Evolutionary conservation across 1,140 invertebrate genomes (phyloP), one percentile per base, ranked within the genome.

Genomic region (Drosophila truncata): DNA sequence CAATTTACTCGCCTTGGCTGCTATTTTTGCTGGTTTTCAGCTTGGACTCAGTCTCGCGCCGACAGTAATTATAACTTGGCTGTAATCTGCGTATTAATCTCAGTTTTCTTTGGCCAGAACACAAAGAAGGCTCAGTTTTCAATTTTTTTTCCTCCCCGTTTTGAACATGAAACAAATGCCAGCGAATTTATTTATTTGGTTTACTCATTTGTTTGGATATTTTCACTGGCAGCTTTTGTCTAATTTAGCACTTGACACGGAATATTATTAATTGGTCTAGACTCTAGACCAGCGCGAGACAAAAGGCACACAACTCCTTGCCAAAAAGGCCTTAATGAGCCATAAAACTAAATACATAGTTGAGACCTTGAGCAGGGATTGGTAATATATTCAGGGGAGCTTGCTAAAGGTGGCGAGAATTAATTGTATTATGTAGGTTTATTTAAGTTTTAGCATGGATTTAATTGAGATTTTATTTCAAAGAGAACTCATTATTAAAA

Each of bases 181-280:
- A 20, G 41, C 35, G 64, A 67, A 83, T 78, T 80, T 74, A 83
- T 78, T 80, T 74, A 57, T 62, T 78, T 62, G 50, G 77, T 74
- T 87, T 84, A 87, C 73, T 78, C 44, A 8, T 18, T 70, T 75
- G 60, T 42, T 4, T 4, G 59, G 31, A 69, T 35, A 58, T 62
- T 80, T 35, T 35, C 57, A 47, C n/a, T 35, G 39, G 27, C 31
- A 29, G 66, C 80, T 76, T 77, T 86, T 86, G 74, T 82, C 69
- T 78, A 64, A 81, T 78, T 75, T 81, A 88, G 61, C 47, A 73
- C 83, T 88, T 80, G 83, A 83, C 80, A 84, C 72, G 80, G 65
- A 87, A 87, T 84, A 87, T 87, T 84, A 87, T 87, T 83, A 80
- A 87, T 87, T 83, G 64, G 83, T 87, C 83, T 87, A 87, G 83